Evolutionary conservation across 2,797 vertebrate species (phyloP).

Genomic region (Premnoplex brunnescens): DNA sequence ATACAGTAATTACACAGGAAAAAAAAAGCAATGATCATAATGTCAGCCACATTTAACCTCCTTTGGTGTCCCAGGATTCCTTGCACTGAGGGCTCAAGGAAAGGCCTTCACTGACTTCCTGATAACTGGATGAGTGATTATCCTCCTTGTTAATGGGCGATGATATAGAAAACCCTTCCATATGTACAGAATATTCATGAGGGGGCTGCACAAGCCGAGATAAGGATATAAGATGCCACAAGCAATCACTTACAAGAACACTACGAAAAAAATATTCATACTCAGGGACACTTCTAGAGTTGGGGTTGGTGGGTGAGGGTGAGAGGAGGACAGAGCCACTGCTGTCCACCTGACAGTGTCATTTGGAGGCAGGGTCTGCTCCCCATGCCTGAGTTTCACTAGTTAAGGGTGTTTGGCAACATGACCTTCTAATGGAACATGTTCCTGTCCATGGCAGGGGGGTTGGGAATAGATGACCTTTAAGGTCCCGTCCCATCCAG

Average conservation of each 20-base stretch:
- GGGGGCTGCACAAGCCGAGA: slow-evolving; percentile 93
- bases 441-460: neutral
- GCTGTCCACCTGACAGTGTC: neutral
- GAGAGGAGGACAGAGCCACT: neutral
- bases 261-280: slow-evolving; percentile 42
- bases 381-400: neutral
- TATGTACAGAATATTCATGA: slow-evolving; percentile 99
- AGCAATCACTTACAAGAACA: slow-evolving; percentile 76
- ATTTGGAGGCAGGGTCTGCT: neutral
- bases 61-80: slow-evolving; percentile 82
- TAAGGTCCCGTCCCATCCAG: neutral
- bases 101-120: slow-evolving; percentile 90
- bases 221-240: slow-evolving; percentile 85
- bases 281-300: neutral
- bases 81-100: slow-evolving; percentile 78
- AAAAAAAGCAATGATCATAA: slow-evolving; percentile 72
- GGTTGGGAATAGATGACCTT: too few species aligned
- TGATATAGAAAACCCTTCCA: slow-evolving; percentile 92
- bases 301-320: neutral
- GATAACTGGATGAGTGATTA: slow-evolving; percentile 99
- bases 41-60: slow-evolving; percentile 82
- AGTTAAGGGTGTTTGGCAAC: neutral
- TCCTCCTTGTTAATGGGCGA: slow-evolving; percentile 97
- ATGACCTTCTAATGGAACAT: fast-evolving
- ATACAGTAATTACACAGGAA: slow-evolving; percentile 82